Evolutionary conservation across 2,888 invertebrate species (phyloP), one percentile per base, ranked within the genome.

Genomic region (Herminia tarsipennalis): DNA sequence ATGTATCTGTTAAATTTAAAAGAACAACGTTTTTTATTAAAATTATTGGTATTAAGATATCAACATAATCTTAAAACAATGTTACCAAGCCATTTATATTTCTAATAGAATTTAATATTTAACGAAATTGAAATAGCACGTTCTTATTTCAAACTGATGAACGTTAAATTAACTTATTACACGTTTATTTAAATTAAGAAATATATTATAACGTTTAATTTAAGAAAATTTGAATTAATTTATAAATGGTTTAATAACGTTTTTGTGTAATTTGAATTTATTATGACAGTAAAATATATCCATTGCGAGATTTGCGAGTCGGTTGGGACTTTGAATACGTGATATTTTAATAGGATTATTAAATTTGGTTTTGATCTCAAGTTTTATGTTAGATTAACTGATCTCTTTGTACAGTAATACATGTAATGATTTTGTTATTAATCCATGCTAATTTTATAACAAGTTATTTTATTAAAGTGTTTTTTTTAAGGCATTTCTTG

Each of bases 71-170:
- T 16, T n/a, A 17, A 17, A 4, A 9, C n/a, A 30, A 8, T 30
- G 6, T 20, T 18, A 8, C 16, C 16, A 3, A 16, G 14, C 2
- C 6, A 18, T 13, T n/a, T 21, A 45, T 42, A 46, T 41, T 56
- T 59, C 43, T 36, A 41, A 49, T 38, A 38, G 41, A 49, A 51
- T 37, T 24, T 27, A 46, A 33, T 30, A 61, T 57, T 43, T 36
- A 25, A 24, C 32, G 10, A 30, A 52, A 56, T 59, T 62, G 41
- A 56, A 62, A 62, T 52, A 40, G 38, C 39, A 52, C 25, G 33
- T 42, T 32, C 39, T 28, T 24, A 56, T 41, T 43, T 39, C 5
- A 21, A 18, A 25, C 10, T 18, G n/a, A 38, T 29, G 21, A 30
- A 22, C 3, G 10, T 14, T 24, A 24, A 30, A 17, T 39, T 30